Percentiles rank a stretch among this genome's conserved stretches.
These are phyloP conservation scores for Paramuricea clavata DNA, from an alignment of 92 coral and sea anemone genomes.

Conservation along the genomic window DNA sequence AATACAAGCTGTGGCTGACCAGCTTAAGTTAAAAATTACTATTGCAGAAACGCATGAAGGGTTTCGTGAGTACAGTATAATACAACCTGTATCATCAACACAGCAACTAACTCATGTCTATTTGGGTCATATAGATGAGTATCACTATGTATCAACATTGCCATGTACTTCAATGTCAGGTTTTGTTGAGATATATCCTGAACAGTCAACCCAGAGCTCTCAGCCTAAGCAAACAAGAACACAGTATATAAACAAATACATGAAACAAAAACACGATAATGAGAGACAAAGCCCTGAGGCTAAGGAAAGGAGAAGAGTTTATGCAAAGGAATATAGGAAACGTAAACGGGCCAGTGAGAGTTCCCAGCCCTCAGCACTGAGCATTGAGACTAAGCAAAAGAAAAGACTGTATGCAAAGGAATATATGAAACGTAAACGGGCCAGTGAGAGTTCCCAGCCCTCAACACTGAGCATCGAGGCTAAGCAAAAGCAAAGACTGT, in stretches of 20 bases:
- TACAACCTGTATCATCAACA: neutral
- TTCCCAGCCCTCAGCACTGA: too few relatives aligned
- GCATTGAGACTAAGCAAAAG: too few relatives aligned
- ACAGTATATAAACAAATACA: neutral
- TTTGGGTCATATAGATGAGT: conserved; percentile 48
- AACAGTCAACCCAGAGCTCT: neutral
- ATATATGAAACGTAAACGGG: conserved; percentile 40
- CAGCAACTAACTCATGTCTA: conserved; percentile 28
- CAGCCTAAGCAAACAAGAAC: neutral
- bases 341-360: too few relatives aligned
- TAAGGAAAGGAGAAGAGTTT: too few relatives aligned
- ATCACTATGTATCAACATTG: conserved; percentile 49
- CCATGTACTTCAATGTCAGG: conserved; percentile 30
- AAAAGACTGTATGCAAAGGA: neutral
- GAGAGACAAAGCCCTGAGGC: neutral
- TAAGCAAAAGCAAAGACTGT: too few relatives aligned
- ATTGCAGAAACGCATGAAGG: neutral
- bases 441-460: too few relatives aligned
- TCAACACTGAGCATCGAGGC: too few relatives aligned
- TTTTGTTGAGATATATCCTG: neutral
- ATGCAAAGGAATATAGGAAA: too few relatives aligned
- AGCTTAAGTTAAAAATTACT: neutral
- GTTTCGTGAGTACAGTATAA: neutral
- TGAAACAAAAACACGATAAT: neutral
- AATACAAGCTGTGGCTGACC: conserved; percentile 11